Evolutionary conservation across 2,797 vertebrate species (phyloP).

Genomic region (Tapera naevia): DNA sequence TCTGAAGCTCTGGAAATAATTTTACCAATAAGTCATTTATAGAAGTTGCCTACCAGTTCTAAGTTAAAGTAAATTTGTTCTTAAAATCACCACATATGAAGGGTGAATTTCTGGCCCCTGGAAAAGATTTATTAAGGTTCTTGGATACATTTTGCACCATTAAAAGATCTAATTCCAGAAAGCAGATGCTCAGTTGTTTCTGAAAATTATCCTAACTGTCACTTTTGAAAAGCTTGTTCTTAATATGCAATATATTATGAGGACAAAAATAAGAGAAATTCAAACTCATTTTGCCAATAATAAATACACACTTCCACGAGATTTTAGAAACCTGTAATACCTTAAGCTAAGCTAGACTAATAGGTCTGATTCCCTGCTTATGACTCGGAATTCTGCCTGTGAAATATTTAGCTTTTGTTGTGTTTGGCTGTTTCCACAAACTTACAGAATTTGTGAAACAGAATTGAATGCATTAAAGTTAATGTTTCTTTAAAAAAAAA

Average conservation of each 20-base stretch:
- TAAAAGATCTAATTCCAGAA: constrained; percentile 9
- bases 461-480: not conserved
- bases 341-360: not conserved
- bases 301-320: not conserved
- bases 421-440: not conserved
- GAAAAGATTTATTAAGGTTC: not conserved
- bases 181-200: not conserved
- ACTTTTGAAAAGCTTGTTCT: not conserved
- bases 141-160: not conserved
- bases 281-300: not conserved
- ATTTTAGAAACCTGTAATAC: not conserved
- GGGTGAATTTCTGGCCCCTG: not conserved
- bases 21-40: not conserved
- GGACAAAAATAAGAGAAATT: too few species aligned
- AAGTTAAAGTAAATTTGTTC: not conserved
- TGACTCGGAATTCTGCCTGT: not conserved
- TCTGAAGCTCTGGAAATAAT: not conserved
- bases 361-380: not conserved
- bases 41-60: not conserved
- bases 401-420: not conserved
- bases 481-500: not conserved
- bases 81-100: not conserved
- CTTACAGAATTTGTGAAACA: not conserved
- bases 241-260: not conserved
- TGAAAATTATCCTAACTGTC: not conserved